A percentile compares a stretch with the other conserved stretches of the same genome.
phyloP scores from a whole-genome alignment of 2,888 invertebrate genomes.

The Tanytarsus gracilentus region DNA sequence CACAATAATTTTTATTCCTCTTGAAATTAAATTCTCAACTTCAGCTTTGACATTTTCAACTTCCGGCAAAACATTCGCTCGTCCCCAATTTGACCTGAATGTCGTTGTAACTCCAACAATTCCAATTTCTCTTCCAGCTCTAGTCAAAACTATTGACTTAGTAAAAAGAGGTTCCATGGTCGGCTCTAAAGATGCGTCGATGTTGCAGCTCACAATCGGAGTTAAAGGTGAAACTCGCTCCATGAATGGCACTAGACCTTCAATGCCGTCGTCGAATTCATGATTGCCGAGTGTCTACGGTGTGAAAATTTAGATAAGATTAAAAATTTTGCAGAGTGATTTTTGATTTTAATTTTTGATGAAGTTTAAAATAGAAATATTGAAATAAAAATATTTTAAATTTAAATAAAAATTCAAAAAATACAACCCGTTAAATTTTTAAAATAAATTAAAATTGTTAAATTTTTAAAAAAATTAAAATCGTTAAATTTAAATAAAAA shows the following conservation, averaged over 20 bases:
- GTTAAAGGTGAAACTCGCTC: slow-evolving; percentile 47
- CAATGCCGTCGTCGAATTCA: slow-evolving; percentile 71
- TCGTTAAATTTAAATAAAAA: too few species aligned
- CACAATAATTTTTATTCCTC: slow-evolving; percentile 67
- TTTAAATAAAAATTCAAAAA: too few species aligned
- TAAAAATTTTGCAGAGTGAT: too few species aligned
- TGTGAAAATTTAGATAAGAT: too few species aligned
- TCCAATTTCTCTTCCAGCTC: slow-evolving; percentile 59
- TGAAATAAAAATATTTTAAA: too few species aligned
- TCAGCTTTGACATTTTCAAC: slow-evolving; percentile 56
- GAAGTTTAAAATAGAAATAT: too few species aligned
- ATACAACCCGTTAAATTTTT: too few species aligned
- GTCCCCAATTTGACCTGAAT: slow-evolving; percentile 54
- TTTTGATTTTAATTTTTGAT: too few species aligned
- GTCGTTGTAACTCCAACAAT: slow-evolving; percentile 65
- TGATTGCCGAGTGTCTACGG: slow-evolving; percentile 73
- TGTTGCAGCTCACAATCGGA: slow-evolving; percentile 65
- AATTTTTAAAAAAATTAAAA: too few species aligned
- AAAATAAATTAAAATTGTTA: too few species aligned
- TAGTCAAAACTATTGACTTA: slow-evolving; percentile 55
- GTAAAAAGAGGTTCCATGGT: slow-evolving; percentile 51
- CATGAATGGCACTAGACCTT: slow-evolving; percentile 63
- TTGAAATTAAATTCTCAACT: slow-evolving; percentile 50
- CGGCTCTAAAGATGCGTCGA: slow-evolving; percentile 61
- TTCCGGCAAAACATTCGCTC: slow-evolving; percentile 61